These are phyloP conservation scores for Scaptomyza tumidula DNA, from an alignment of 2,888 invertebrate species.

Conservation along the genomic window DNA sequence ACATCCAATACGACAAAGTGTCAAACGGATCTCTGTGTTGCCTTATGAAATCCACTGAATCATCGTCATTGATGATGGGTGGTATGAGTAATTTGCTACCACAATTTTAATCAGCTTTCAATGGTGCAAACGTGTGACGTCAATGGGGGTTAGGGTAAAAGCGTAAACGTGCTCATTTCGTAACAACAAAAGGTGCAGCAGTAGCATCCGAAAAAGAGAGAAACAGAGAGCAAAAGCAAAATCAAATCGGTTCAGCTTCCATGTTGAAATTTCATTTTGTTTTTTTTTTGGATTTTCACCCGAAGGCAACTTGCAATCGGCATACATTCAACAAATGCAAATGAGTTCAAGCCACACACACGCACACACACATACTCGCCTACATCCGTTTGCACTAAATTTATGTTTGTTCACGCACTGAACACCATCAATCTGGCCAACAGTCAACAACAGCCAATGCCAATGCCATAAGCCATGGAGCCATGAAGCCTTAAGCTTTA, in stretches of 20 bases:
- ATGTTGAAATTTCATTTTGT: conserved; percentile 56
- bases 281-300: conserved; percentile 60
- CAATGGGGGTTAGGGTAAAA: conserved; percentile 68
- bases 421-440: conserved; percentile 52
- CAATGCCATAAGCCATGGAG: conserved; percentile 10
- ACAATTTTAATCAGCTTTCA: conserved; percentile 60
- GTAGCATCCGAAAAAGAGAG: conserved; percentile 33
- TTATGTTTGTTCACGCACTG: conserved; percentile 68
- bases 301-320: conserved; percentile 36
- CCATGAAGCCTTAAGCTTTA: conserved; percentile 29
- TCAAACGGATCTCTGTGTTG: conserved; percentile 62
- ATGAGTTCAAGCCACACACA: conserved; percentile 54
- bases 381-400: conserved; percentile 61
- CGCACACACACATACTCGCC: conserved; percentile 19
- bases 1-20: conserved; percentile 27
- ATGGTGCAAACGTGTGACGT: conserved; percentile 55
- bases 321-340: conserved; percentile 63
- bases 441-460: conserved; percentile 23
- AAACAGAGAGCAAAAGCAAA: neutral
- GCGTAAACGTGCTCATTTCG: conserved; percentile 59
- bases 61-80: conserved; percentile 53
- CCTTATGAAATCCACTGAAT: conserved; percentile 66
- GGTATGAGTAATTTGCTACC: conserved; percentile 67
- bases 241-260: conserved; percentile 48
- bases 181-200: conserved; percentile 67